Base-by-base conservation (phyloP, 1,140 invertebrate species). In the Trichogramma pretiosum region DNA sequence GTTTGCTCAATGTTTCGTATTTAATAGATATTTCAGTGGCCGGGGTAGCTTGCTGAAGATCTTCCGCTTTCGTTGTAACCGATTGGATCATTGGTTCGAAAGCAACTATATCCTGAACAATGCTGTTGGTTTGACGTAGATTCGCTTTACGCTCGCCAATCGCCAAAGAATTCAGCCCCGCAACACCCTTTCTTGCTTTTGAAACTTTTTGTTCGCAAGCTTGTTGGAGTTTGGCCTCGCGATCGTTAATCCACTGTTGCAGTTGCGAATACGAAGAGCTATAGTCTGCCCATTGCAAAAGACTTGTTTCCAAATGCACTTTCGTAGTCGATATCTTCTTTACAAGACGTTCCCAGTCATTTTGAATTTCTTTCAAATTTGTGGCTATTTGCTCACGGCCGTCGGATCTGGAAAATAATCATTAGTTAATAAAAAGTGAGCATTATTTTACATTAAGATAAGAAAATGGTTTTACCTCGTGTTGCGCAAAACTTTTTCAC, bases 71-170 rank as follows among this genome's bases (percentile, higher is more conserved):
- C 24, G 84, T 87, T 33, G 88, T 84, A 11, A 93, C 88, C 24
- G 89, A 92, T 63, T 92, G 88, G 55, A 94, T 93, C 87, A 93
- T 93, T 4, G 91, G 91, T 66, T 93, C 89, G 70, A 93, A 91
- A 14, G 88, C 89, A 43, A 93, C 89, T 57, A 94, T 93, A 68
- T 94, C 90, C 70, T 92, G 89, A 14, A 93, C 89, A 61, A 94
- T 92, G 65, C 87, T 92, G 64, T 89, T 90, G 14, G 89, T 93
- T 65, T 90, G 85, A 48, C 90, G 76, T n/a, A 93, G 75, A 59
- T 84, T 88, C 4, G 88, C 89, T 70, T 89, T 92, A 48, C 87
- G 76, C 67, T 92, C 89, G 17, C 84, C 85, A 48, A 89, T 81
- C 40, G 83, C 85, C 16, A 90, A 65, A 10, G 84, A 82, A 54